Evolutionary conservation across 2,888 invertebrate species (phyloP).

Genomic region (Aleiodes alternator): DNA sequence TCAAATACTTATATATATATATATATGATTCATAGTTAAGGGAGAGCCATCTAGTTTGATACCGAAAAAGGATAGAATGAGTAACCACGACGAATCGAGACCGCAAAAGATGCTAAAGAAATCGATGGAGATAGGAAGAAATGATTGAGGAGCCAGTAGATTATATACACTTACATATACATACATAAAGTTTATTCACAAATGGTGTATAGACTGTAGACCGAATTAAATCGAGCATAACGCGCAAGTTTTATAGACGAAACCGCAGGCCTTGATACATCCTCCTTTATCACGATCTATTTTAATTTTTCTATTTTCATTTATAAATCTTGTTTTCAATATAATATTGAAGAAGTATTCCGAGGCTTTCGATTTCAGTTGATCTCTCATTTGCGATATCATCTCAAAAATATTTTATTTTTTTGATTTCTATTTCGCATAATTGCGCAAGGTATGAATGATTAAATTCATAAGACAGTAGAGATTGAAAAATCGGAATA

Average conservation of each 20-base stretch:
- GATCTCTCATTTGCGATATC: background rate
- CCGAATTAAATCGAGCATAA: conserved; percentile 55
- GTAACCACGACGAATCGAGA: conserved; percentile 32
- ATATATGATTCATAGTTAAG: conserved; percentile 27
- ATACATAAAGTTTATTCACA: conserved; percentile 32
- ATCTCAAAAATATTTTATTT: background rate
- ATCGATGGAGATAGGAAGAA: conserved; percentile 43
- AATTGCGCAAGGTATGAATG: too few species aligned
- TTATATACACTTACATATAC: conserved; percentile 35
- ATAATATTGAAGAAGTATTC: too few species aligned
- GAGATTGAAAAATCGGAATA: too few species aligned
- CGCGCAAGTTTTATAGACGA: conserved; percentile 25
- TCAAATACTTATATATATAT: conserved; percentile 11
- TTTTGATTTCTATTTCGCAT: background rate
- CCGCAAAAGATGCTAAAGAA: conserved; percentile 38
- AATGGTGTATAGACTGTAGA: conserved; percentile 40
- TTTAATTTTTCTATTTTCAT: conserved; percentile 9
- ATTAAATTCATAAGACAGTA: too few species aligned
- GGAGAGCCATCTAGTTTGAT: conserved; percentile 5
- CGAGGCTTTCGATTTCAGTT: background rate
- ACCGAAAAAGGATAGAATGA: conserved; percentile 22
- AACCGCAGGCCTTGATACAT: conserved; percentile 31
- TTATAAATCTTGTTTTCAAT: conserved; percentile 8
- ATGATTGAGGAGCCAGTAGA: conserved; percentile 36
- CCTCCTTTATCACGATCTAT: conserved; percentile 23